phyloP scores from a whole-genome alignment of 1,140 invertebrate genomes.

The Halictus rubicundus region DNA sequence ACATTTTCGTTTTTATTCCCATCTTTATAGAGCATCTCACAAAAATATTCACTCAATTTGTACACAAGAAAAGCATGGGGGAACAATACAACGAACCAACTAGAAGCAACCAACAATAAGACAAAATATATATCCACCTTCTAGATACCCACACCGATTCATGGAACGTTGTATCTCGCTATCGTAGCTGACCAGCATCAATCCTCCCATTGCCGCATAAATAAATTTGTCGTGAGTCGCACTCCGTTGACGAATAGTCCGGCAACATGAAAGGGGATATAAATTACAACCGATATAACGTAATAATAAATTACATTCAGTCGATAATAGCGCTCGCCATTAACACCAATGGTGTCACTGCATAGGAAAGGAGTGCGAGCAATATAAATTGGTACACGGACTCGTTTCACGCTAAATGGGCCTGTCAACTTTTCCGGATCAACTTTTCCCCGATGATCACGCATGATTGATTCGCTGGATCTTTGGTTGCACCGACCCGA shows the following conservation, averaged over 20 bases:
- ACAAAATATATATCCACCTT: too few relatives aligned
- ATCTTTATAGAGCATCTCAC: too few relatives aligned
- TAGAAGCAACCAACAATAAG: too few relatives aligned
- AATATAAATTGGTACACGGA: neutral
- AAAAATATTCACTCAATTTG: too few relatives aligned
- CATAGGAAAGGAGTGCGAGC: neutral
- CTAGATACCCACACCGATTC: too few relatives aligned
- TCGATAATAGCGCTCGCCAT: constrained; percentile 10
- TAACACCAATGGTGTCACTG: neutral
- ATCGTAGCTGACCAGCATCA: neutral
- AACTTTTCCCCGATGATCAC: neutral
- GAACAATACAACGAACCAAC: too few relatives aligned
- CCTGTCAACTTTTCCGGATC: constrained; percentile 9
- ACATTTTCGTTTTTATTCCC: too few relatives aligned
- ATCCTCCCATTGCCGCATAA: neutral
- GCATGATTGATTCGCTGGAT: constrained; percentile 4
- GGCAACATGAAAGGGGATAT: neutral
- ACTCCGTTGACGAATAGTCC: neutral
- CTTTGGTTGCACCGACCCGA: neutral
- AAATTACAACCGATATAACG: neutral
- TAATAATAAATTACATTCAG: constrained; percentile 22
- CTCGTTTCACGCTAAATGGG: too few relatives aligned
- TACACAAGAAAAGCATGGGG: too few relatives aligned
- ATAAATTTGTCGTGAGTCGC: constrained; percentile 20
- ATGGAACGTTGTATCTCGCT: neutral